Percentiles rank a stretch among this genome's conserved stretches.
phyloP scores from a whole-genome alignment of 2,113 vertebrate genomes.

The Acanthisitta chloris region DNA sequence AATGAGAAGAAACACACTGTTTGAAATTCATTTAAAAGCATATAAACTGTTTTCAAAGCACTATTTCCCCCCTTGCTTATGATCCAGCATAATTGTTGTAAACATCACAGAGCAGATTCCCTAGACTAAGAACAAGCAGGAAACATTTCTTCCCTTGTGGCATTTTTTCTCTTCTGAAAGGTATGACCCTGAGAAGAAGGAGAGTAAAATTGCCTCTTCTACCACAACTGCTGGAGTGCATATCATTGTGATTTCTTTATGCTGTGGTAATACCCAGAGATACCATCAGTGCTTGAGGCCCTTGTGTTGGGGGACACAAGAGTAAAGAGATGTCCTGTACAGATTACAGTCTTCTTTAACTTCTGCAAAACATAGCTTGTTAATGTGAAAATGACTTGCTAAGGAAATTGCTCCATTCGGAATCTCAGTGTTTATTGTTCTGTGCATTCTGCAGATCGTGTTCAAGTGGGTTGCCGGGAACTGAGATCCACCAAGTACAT shows the following conservation, averaged over 20 bases:
- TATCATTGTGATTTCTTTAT: constrained; percentile 18
- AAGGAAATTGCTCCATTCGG: not conserved
- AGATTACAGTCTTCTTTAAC: constrained; percentile 4
- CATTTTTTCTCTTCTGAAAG: constrained; percentile 45
- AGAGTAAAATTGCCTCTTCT: constrained; percentile 31
- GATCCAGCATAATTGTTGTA: not conserved
- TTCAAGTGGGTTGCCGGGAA: constrained; percentile 90
- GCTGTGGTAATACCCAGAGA: constrained; percentile 9
- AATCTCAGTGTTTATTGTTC: constrained; percentile 6
- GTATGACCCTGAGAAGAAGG: constrained; percentile 32
- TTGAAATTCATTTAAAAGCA: constrained; percentile 1
- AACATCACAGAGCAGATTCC: constrained; percentile 40
- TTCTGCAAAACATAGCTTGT: not conserved
- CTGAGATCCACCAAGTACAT: constrained; percentile 94
- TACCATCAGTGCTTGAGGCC: not conserved
- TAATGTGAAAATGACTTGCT: not conserved
- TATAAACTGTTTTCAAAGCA: not conserved
- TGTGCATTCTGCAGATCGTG: constrained; percentile 72
- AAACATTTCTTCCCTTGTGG: constrained; percentile 42
- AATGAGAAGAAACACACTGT: not conserved
- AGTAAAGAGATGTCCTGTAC: constrained; percentile 18
- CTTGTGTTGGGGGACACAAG: constrained; percentile 1
- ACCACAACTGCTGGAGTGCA: not conserved
- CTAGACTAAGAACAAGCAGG: constrained; percentile 33
- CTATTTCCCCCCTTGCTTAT: not conserved